Evolutionary conservation across 1,140 invertebrate species (phyloP).

Genomic region (Zaprionus davidi): DNA sequence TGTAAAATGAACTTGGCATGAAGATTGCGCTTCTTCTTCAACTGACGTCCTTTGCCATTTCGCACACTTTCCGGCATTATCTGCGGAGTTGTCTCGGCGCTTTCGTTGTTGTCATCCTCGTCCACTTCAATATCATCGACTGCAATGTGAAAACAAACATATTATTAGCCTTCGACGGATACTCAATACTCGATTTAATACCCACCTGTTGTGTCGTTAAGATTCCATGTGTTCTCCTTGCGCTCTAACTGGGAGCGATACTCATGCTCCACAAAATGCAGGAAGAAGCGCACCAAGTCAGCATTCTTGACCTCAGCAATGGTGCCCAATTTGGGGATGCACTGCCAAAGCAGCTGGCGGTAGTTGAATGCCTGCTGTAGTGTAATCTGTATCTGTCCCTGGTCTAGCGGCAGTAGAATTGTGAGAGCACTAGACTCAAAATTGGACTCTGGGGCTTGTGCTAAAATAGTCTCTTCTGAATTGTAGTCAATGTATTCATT

Average conservation of each 20-base stretch:
- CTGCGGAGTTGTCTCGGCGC: constrained; percentile 14
- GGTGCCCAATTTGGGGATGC: constrained; percentile 89
- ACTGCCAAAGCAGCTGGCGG: constrained; percentile 91
- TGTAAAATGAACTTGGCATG: constrained; percentile 69
- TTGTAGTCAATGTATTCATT: constrained; percentile 72
- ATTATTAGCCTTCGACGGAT: constrained; percentile 1
- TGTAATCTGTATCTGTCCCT: constrained; percentile 13
- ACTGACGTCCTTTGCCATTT: constrained; percentile 30
- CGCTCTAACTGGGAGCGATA: constrained; percentile 84
- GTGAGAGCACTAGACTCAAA: constrained; percentile 48
- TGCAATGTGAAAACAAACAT: background rate
- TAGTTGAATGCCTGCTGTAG: constrained; percentile 86
- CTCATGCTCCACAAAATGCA: constrained; percentile 91
- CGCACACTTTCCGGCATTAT: constrained; percentile 35
- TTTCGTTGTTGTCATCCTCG: constrained; percentile 58
- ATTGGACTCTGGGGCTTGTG: background rate
- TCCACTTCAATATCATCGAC: constrained; percentile 54
- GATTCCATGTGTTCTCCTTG: constrained; percentile 68
- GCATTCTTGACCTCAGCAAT: constrained; percentile 91
- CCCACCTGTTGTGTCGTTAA: constrained; percentile 42
- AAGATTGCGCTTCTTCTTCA: constrained; percentile 36
- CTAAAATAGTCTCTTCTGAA: constrained; percentile 12
- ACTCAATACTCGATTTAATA: background rate
- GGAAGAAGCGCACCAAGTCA: constrained; percentile 90
- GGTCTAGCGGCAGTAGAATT: constrained; percentile 37